These are phyloP conservation scores for Rhineura floridana DNA, from an alignment of 2,113 vertebrate genomes.

Conservation along the genomic window DNA sequence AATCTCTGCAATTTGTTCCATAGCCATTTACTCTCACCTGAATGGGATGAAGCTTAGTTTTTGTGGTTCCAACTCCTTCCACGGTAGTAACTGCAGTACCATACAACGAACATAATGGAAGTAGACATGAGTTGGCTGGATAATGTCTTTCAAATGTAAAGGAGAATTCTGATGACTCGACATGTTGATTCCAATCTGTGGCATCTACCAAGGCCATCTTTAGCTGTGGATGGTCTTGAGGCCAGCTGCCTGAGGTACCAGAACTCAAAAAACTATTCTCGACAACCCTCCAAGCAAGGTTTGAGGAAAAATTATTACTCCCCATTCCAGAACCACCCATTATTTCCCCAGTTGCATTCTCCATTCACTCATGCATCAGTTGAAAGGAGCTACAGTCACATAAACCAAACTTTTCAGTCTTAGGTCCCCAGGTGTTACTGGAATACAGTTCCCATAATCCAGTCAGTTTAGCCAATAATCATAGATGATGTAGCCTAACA, in stretches of 20 bases:
- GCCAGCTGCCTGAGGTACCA: neutral
- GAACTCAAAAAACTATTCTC: neutral
- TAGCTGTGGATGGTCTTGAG: neutral
- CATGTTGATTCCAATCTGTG: neutral
- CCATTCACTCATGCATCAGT: neutral
- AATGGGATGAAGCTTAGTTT: slow-evolving; percentile 82
- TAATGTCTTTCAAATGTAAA: slow-evolving; percentile 78
- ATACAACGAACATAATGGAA: slow-evolving; percentile 83
- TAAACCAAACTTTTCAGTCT: too few relatives aligned
- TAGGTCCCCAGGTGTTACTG: too few relatives aligned
- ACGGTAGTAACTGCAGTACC: slow-evolving; percentile 83
- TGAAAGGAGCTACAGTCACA: neutral
- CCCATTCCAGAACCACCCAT: too few relatives aligned
- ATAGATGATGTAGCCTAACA: too few relatives aligned
- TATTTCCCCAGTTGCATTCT: neutral
- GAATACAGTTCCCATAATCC: too few relatives aligned
- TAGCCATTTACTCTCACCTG: slow-evolving; percentile 72
- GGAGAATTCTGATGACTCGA: slow-evolving; percentile 33
- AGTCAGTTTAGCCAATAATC: too few relatives aligned
- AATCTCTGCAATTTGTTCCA: neutral
- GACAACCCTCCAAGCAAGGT: neutral
- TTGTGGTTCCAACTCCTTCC: slow-evolving; percentile 86
- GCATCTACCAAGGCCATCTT: too few relatives aligned
- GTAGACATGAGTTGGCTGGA: slow-evolving; percentile 82
- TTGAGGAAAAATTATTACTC: neutral